Evolutionary conservation across 2,113 vertebrate genomes (phyloP).

Genomic region (Coptodon rendalli): DNA sequence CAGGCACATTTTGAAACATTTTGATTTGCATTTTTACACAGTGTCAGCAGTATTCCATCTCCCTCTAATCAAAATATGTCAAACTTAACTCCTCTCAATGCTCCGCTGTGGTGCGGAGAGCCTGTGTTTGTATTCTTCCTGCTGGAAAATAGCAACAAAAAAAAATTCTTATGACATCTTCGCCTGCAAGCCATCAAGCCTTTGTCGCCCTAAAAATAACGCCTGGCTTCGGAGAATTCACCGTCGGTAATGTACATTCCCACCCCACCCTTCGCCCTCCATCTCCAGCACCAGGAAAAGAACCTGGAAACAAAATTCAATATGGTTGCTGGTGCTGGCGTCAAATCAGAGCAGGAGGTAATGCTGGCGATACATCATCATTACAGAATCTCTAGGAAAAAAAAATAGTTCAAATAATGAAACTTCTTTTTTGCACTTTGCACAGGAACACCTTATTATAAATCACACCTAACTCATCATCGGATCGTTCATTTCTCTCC

Average conservation of each 20-base stretch:
- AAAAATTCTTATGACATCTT: slow-evolving; percentile 3
- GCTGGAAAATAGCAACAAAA: neutral
- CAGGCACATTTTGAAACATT: neutral
- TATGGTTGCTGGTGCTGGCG: slow-evolving; percentile 6
- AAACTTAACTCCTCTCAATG: neutral
- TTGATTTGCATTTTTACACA: neutral
- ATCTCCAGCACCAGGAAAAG: neutral
- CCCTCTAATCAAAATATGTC: slow-evolving; percentile 21
- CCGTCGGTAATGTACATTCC: neutral
- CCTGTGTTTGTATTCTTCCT: neutral
- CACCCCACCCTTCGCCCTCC: neutral
- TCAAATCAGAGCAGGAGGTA: slow-evolving; percentile 24
- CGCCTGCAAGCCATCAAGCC: neutral
- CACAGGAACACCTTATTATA: slow-evolving; percentile 32
- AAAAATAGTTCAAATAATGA: slow-evolving; percentile 24
- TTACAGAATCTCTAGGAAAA: slow-evolving; percentile 10
- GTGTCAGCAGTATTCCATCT: slow-evolving; percentile 11
- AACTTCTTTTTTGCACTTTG: slow-evolving; percentile 30
- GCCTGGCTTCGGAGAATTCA: neutral
- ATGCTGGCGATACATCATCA: slow-evolving; percentile 44
- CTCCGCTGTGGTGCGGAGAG: neutral
- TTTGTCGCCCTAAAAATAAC: slow-evolving; percentile 28
- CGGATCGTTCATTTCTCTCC: slow-evolving; percentile 20
- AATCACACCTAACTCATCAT: slow-evolving; percentile 35
- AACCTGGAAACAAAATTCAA: slow-evolving; percentile 36